Base-by-base conservation (phyloP, 37 sponge, comb jelly and placozoan species). In the Amphimedon queenslandica region DNA sequence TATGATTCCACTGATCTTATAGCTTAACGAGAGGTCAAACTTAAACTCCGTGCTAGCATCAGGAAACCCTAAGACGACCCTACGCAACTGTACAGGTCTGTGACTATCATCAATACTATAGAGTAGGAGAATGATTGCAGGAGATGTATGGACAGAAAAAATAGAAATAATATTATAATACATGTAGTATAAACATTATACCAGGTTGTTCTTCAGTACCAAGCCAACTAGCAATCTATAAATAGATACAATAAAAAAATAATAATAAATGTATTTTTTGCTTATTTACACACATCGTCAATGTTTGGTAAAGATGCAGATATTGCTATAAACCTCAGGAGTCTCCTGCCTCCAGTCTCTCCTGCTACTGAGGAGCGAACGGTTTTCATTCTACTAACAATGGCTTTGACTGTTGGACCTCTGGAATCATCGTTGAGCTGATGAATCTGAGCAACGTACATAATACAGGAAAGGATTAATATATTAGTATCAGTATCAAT, bases 381-480 rank as follows among this genome's bases (percentile, higher is more conserved):
- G n/a, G 97, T 93, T 87, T 99, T 99, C 96, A 99, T 99, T 23
- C 99, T 72, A 40, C 96, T 93, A 23, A 99, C 94, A 66, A 99
- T 93, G 64, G 99, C 99, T 65, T 99, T 96, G 72, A 99, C 80
- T n/a, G 96, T 99, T 1, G 99, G 84, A 0, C 99, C 99, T 0
- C 99, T 51, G 2, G 60, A 63, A 56, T 75, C 83, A 71, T 99
- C 99, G 64, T 92, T 95, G n/a, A 99, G 71, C 67, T 96, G 92
- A 71, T 99, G 99, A 1, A 92, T 77, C 85, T 84, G 21, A 4
- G 29, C n/a, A n/a, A n/a, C n/a, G n/a, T n/a, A n/a, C n/a, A n/a
- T n/a, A n/a, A n/a, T n/a, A n/a, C n/a, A n/a, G n/a, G n/a, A n/a
- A n/a, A n/a, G n/a, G n/a, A n/a, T n/a, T n/a, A n/a, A n/a, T n/a